Conservation (phyloP, 2,113 vertebrate species). For the Indicator indicator region DNA sequence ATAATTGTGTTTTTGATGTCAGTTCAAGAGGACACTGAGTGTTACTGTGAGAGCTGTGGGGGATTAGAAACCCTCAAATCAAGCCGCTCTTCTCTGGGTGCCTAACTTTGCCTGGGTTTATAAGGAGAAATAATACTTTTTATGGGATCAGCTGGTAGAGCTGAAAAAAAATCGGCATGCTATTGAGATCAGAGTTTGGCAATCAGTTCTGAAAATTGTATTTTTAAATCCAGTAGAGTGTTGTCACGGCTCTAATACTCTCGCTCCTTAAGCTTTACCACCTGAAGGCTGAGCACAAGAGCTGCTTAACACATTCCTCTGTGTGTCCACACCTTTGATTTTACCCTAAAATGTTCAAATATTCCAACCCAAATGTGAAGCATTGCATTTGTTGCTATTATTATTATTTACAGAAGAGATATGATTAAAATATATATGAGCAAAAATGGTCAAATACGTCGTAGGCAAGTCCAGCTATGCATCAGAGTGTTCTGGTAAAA, state of each 20-base stretch:
- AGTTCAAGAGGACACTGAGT: neutral
- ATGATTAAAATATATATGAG: neutral
- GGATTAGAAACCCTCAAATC: neutral
- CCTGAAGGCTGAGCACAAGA: constrained; percentile 52
- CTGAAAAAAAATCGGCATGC: neutral
- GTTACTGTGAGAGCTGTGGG: neutral
- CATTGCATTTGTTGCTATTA: neutral
- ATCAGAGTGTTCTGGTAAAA: neutral
- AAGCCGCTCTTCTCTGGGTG: neutral
- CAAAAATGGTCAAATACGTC: neutral
- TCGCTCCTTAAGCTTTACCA: constrained; percentile 23
- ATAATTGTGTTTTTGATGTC: neutral
- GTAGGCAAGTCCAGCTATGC: neutral
- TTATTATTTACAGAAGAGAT: neutral
- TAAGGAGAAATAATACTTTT: constrained; percentile 20
- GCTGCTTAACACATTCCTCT: constrained; percentile 22
- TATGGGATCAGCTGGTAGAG: constrained; percentile 16
- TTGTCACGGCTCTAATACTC: constrained; percentile 33
- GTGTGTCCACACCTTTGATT: constrained; percentile 27
- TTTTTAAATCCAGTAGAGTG: constrained; percentile 58
- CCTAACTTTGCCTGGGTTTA: neutral
- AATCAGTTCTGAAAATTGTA: constrained; percentile 51
- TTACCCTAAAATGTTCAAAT: neutral
- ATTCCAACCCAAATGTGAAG: neutral
- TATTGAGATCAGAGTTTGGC: constrained; percentile 56